Evolutionary conservation across 1,140 invertebrate species (phyloP), one percentile per base, ranked within the genome.

Genomic region (Arctopsyche grandis): DNA sequence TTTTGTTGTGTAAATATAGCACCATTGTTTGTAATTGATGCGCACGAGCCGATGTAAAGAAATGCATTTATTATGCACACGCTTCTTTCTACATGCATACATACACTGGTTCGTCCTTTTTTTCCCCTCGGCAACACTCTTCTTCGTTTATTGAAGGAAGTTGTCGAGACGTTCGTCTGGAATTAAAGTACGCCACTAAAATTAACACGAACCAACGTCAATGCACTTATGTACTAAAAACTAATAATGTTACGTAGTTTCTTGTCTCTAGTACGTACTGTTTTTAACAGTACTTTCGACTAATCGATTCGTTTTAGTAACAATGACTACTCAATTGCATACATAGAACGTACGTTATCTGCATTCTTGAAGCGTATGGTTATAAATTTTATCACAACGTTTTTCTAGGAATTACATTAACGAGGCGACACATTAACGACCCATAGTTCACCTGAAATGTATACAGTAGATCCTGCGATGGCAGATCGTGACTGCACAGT

Each of bases 401-500:
- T 52, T 21, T 74, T 74, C 71, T 56, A n/a, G 48, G 71, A 74
- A 74, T n/a, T n/a, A n/a, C 26, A 29, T 43, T 74, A 29, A 56
- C 71, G 48, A 29, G 10, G 12, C 43, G 48, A 29, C 43, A 24
- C 43, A 10, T 19, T 71, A 56, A 21, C 43, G 16, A 29, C 12
- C 69, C 69, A n/a, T 48, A 24, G 46, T 48, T 74, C 71, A 74
- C 21, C 5, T 12, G 16, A 14, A 10, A 16, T 52, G 16, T 52
- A 14, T 16, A 10, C 12, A 26, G 7, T 19, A 74, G 48, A 48
- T 74, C 71, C 71, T 74, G 56, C 71, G 71, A n/a, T 22, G 66
- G 21, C 5, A 14, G 46, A 71, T 56, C 46, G 71, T 56, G 46
- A 46, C 46, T 14, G 5, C 63, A 22, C 48, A 16, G 3, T 5